phyloP scores from a whole-genome alignment of 92 coral and sea anemone genomes.

The Epizoanthus fatuus region DNA sequence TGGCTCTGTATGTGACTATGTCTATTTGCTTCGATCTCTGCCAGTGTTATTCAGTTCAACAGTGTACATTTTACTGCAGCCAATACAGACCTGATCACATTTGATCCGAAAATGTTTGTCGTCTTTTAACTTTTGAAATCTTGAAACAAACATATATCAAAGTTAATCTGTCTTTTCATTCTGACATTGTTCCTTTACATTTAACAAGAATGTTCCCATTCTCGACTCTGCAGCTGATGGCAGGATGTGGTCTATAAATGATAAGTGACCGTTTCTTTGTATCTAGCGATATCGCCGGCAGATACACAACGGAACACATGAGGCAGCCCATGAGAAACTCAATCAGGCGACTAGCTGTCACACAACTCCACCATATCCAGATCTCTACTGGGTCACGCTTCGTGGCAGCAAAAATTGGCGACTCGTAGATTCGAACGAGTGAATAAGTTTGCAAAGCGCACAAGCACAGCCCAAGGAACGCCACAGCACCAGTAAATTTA shows the following conservation, averaged over 20 bases:
- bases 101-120: no score
- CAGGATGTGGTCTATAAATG: neutral
- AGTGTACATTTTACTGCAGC: no score
- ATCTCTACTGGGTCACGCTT: constrained; percentile 14
- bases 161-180: no score
- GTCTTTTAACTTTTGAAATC: no score
- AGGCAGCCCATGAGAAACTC: constrained; percentile 23
- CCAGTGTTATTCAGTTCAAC: no score
- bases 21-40: no score
- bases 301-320: constrained; percentile 27
- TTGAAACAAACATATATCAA: no score
- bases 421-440: constrained; percentile 12
- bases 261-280: constrained; percentile 1
- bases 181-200: no score
- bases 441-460: constrained; percentile 20
- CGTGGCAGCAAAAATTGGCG: constrained; percentile 4
- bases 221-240: no score
- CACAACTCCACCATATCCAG: constrained; percentile 24
- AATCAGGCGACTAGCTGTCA: constrained; percentile 3
- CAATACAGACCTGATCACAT: no score
- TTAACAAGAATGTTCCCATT: no score
- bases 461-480: constrained; percentile 26
- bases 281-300: constrained; percentile 5
- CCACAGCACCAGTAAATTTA: constrained; percentile 32
- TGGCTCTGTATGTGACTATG: no score